Evolutionary conservation across 2,113 vertebrate genomes (phyloP), one percentile per base, ranked within the genome.

Genomic region (Anser brachyrhynchus): DNA sequence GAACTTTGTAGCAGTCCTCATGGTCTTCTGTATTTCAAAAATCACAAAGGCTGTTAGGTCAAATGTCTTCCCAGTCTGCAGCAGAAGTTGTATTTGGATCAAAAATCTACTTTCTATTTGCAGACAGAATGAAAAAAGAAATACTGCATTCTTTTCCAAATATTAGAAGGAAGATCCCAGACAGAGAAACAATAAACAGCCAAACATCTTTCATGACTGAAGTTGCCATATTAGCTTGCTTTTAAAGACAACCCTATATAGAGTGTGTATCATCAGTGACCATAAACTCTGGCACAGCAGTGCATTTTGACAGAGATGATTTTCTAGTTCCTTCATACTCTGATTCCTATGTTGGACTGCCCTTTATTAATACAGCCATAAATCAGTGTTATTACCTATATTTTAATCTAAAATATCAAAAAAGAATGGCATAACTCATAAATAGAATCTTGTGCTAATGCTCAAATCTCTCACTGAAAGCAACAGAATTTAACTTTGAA

Each of bases 361-460:
- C 14, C 8, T 97, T 96, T 96, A 81, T 95, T 94, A 92, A 93
- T 52, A 67, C 23, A 85, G 49, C 61, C 77, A 93, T 96, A 97
- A 98, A 95, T 96, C 87, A 87, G 54, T 33, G 44, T 3, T 91
- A 62, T 93, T 96, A 65, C 33, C 59, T 92, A 10, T 29, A 73
- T 74, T 87, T 49, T 91, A 89, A 89, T 66, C 59, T 66, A 85
- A 95, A 97, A 83, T 39, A 87, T 49, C 31, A 62, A 71, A 86
- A 97, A 93, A 66, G 31, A 75, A 82, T 41, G 44, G 43, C 75
- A 84, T 89, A 89, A 90, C 9, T 97, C 80, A 93, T 77, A 80
- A 94, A 94, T n/a, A 96, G 84, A 94, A 87, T 79, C 73, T 71
- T 95, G 93, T 91, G 86, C 65, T 96, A 94, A 91, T 84, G 80